Evolutionary conservation across 2,113 vertebrate species (phyloP).

Genomic region (Emydura subglobosa): DNA sequence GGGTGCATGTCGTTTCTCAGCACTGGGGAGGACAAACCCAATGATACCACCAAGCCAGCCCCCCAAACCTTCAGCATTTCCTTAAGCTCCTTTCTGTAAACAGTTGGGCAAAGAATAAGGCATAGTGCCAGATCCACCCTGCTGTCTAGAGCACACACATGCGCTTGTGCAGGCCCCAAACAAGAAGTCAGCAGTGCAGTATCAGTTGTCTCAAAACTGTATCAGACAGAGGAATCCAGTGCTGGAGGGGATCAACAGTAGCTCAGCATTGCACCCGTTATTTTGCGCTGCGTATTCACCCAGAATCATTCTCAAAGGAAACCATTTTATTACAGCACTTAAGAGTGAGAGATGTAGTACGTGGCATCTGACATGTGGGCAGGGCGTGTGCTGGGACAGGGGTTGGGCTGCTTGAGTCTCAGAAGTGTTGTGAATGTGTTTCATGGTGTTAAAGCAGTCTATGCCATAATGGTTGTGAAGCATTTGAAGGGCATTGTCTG

Average conservation of each 20-base stretch:
- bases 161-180: rapidly evolving
- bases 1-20: neutral
- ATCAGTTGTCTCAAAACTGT: neutral
- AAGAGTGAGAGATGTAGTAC: rapidly evolving
- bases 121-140: neutral
- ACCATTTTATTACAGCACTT: neutral
- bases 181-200: neutral
- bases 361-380: neutral
- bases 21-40: neutral
- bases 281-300: neutral
- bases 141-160: neutral
- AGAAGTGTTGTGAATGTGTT: rapidly evolving
- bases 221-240: neutral
- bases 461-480: neutral
- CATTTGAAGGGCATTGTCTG: neutral
- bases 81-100: neutral
- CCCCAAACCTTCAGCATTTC: neutral
- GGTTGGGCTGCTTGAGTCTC: neutral
- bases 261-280: no score
- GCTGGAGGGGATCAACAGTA: neutral
- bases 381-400: neutral
- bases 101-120: neutral
- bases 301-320: rapidly evolving
- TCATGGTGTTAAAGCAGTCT: neutral
- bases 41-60: rapidly evolving